phyloP scores from a whole-genome alignment of 2,888 invertebrate genomes.

The Allygus modestus region DNA sequence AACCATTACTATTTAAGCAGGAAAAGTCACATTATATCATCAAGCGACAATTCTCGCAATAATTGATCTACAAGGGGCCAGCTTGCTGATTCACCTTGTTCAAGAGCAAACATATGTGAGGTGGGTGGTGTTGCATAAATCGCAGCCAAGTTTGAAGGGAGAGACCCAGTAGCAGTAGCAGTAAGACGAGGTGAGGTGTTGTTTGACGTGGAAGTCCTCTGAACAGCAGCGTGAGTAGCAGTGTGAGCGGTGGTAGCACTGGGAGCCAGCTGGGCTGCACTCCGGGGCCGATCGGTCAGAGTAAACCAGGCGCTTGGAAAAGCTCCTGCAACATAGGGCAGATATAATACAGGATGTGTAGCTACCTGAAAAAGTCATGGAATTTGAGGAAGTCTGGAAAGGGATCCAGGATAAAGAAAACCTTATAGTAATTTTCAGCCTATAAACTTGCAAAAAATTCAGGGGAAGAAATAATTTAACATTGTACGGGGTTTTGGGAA shows the following conservation, averaged over 20 bases:
- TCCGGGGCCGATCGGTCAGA: not conserved
- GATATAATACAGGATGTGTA: no score
- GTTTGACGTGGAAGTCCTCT: not conserved
- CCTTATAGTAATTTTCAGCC: no score
- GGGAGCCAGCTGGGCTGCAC: not conserved
- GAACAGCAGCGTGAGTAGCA: not conserved
- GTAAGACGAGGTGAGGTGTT: not conserved
- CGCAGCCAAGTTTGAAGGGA: not conserved
- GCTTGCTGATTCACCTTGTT: not conserved
- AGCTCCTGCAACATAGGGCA: not conserved
- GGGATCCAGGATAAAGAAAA: no score
- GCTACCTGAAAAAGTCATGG: no score
- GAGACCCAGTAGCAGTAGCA: not conserved
- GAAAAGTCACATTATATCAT: no score
- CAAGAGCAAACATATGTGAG: not conserved
- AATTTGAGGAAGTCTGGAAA: no score
- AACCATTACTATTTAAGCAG: no score
- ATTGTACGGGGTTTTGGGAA: no score
- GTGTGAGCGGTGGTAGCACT: conserved; percentile 2
- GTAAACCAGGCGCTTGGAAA: not conserved
- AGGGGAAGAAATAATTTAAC: no score
- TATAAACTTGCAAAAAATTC: no score
- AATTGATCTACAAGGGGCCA: no score
- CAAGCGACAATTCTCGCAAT: no score
- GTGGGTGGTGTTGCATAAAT: not conserved